Base-by-base conservation (phyloP, 2,888 invertebrate species). In the Apocheima hispidaria region DNA sequence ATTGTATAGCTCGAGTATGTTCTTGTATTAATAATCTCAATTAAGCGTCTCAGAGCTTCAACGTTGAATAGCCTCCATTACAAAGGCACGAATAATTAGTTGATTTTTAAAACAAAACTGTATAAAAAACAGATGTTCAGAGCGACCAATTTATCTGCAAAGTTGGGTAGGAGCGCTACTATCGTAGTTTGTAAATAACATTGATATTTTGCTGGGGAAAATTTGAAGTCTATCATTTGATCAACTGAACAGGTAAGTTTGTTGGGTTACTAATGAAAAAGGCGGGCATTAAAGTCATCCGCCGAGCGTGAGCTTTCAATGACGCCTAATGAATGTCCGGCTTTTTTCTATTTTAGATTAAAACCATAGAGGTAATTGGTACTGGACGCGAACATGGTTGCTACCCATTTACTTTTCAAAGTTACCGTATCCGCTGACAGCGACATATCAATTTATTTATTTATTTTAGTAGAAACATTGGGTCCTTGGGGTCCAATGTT, bases 231-330 rank as follows among this genome's bases (percentile, higher is more conserved):
- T 9, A 12, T 18, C 1, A 18, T 18, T 46, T 20, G 12, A 6
- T 2, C 51, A n/a, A n/a, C 38, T 28, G 51, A 7, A 30, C 2
- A 7, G 38, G 4, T 51, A 40, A 40, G 28, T 40, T 51, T 18
- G 51, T 28, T 12, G 26, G 12, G 7, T n/a, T 1, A 28, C 30
- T 72, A 72, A 69, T 76, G 72, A 72, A 75, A 74, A 65, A 65
- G 57, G 67, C 52, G 66, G 70, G 74, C 76, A 78, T 79, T 79
- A 79, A 81, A 81, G 77, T 67, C 73, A 70, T 44, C 73, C 78
- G 79, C 76, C 46, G 59, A 59, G n/a, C 60, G 60, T 82, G 82
- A 84, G 89, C 90, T 86, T 90, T 90, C 90, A 90, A 88, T 90
- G 83, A 80, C 75, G 80, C 72, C 87, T 90, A 90, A 91, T 90